These are phyloP conservation scores for Streblospio benedicti DNA, from an alignment of 1,140 invertebrate genomes.

Conservation along the genomic window DNA sequence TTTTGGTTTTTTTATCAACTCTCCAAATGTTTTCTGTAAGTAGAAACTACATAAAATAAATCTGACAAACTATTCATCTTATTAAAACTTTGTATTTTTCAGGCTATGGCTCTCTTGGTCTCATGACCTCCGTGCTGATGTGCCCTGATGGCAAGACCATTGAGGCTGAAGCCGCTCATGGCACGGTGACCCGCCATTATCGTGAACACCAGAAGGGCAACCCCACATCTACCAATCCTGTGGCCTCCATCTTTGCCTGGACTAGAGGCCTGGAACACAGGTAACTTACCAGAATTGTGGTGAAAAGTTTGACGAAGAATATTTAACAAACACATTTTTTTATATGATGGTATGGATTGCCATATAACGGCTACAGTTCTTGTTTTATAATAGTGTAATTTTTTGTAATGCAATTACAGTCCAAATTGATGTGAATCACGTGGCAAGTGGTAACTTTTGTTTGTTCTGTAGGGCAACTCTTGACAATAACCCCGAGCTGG, in stretches of 20 bases:
- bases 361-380: too few species aligned
- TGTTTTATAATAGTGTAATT: too few species aligned
- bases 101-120: slow-evolving; percentile 48
- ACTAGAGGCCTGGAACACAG: slow-evolving; percentile 57
- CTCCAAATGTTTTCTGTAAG: neutral
- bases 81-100: slow-evolving; percentile 4
- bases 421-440: too few species aligned
- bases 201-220: slow-evolving; percentile 74
- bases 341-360: too few species aligned
- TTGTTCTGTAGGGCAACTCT: slow-evolving; percentile 82
- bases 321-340: too few species aligned
- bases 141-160: slow-evolving; percentile 50
- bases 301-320: too few species aligned
- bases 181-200: slow-evolving; percentile 49
- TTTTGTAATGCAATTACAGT: too few species aligned
- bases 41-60: neutral
- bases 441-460: too few species aligned
- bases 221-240: slow-evolving; percentile 48
- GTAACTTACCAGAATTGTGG: too few species aligned
- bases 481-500: slow-evolving; percentile 76
- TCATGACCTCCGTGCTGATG: slow-evolving; percentile 48
- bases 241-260: slow-evolving; percentile 96
- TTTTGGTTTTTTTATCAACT: neutral
- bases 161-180: slow-evolving; percentile 48
- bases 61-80: neutral